phyloP scores from a whole-genome alignment of 1,140 invertebrate genomes.

The Nymphalis io region DNA sequence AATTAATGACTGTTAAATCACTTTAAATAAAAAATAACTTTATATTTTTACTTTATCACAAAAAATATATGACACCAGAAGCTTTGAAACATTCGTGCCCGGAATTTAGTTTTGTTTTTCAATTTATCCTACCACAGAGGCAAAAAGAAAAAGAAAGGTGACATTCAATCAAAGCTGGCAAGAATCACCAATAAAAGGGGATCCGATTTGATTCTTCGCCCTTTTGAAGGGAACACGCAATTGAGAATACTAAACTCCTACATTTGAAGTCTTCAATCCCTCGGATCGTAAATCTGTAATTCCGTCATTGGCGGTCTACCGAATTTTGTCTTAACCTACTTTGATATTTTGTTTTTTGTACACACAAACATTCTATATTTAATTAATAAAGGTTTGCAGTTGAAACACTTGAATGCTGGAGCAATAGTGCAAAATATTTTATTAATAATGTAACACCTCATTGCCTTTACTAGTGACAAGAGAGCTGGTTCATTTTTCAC shows the following conservation, averaged over 20 bases:
- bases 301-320: neutral
- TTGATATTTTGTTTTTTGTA: neutral
- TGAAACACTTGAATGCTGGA: too few species aligned
- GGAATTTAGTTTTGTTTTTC: constrained; percentile 6
- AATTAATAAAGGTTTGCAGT: too few species aligned
- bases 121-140: constrained; percentile 10
- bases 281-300: constrained; percentile 30
- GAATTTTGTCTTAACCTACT: constrained; percentile 17
- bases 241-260: constrained; percentile 30
- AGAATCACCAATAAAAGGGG: constrained; percentile 33
- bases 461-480: too few species aligned
- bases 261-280: constrained; percentile 30
- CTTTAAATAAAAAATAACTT: too few species aligned
- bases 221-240: constrained; percentile 32
- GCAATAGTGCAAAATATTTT: too few species aligned
- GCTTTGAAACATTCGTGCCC: neutral
- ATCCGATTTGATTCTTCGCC: constrained; percentile 30
- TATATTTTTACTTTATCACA: too few species aligned
- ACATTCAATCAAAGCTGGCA: constrained; percentile 32
- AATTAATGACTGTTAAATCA: too few species aligned
- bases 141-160: constrained; percentile 20
- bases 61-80: too few species aligned
- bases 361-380: neutral
- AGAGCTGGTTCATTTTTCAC: too few species aligned
- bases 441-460: too few species aligned